Percentiles rank a stretch among this genome's conserved stretches.
Evolutionary conservation across 1,140 invertebrate species (phyloP).

Genomic region (Epicauta chinensis): DNA sequence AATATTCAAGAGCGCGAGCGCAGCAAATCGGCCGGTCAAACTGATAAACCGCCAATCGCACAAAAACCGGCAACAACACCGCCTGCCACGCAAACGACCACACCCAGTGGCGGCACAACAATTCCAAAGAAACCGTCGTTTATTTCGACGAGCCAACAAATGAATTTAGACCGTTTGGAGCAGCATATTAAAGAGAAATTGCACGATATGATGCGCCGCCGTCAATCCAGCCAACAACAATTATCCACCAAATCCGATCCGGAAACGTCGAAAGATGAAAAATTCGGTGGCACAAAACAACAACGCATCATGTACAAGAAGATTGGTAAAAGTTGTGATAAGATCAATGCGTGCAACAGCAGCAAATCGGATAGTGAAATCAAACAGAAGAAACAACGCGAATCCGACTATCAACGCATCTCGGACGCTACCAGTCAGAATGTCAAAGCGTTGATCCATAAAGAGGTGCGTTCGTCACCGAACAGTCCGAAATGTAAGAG

Average conservation of each 20-base stretch:
- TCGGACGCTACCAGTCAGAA: constrained; percentile 51
- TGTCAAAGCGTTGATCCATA: constrained; percentile 49
- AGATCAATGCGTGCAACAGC: constrained; percentile 32
- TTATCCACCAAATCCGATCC: constrained; percentile 38
- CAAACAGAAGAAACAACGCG: constrained; percentile 32
- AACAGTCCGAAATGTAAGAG: constrained; percentile 39
- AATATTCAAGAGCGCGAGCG: constrained; percentile 42
- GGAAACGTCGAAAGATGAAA: too few relatives aligned
- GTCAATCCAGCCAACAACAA: constrained; percentile 28
- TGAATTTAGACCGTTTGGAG: constrained; percentile 44
- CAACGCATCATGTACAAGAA: constrained; percentile 40
- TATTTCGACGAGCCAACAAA: constrained; percentile 27
- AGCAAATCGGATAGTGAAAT: constrained; percentile 21
- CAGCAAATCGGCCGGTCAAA: constrained; percentile 47
- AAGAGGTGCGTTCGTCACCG: constrained; percentile 35
- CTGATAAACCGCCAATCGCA: constrained; percentile 34
- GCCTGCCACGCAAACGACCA: too few relatives aligned
- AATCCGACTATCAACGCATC: constrained; percentile 58
- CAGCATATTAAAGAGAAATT: constrained; percentile 47
- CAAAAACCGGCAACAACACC: constrained; percentile 29
- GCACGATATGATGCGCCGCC: constrained; percentile 40
- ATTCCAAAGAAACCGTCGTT: constrained; percentile 40
- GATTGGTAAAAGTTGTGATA: constrained; percentile 42
- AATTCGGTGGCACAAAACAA: too few relatives aligned
- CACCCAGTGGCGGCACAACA: not conserved